These are phyloP conservation scores for Nanorana parkeri DNA, from an alignment of 2,113 vertebrate genomes.

Conservation along the genomic window DNA sequence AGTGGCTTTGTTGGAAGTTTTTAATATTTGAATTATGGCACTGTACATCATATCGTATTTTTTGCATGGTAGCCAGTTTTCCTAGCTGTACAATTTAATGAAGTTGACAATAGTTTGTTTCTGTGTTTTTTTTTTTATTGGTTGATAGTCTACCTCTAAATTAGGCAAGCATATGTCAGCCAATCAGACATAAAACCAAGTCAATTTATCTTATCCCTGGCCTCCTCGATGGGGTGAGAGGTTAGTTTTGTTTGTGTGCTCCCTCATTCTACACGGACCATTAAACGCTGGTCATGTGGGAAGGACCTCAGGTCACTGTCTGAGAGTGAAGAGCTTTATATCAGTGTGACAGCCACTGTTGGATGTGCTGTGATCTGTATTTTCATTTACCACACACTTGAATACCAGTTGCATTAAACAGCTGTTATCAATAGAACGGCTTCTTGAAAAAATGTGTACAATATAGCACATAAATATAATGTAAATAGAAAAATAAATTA, in stretches of 20 bases:
- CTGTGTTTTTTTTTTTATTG: neutral
- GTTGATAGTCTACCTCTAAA: neutral
- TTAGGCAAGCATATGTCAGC: slow-evolving; percentile 32
- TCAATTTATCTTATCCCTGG: slow-evolving; percentile 48
- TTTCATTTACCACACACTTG: too few species aligned
- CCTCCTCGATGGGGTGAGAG: slow-evolving; percentile 45
- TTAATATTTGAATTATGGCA: too few species aligned
- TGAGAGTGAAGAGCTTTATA: slow-evolving; percentile 32
- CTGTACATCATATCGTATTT: too few species aligned
- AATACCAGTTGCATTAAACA: too few species aligned
- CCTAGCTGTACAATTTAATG: neutral
- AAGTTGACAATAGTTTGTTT: neutral
- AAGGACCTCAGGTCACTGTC: slow-evolving; percentile 38
- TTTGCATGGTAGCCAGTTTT: too few species aligned
- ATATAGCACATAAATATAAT: too few species aligned
- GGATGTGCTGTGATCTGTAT: neutral
- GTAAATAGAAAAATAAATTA: too few species aligned
- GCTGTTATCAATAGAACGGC: too few species aligned
- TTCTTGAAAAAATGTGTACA: too few species aligned
- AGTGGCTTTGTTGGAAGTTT: too few species aligned
- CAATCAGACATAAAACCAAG: slow-evolving; percentile 17
- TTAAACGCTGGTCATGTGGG: slow-evolving; percentile 49
- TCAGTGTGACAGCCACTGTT: slow-evolving; percentile 24
- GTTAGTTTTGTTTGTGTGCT: slow-evolving; percentile 55
- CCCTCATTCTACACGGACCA: slow-evolving; percentile 48